Base-by-base conservation (phyloP, 2,797 vertebrate genomes). In the Poecile montanus region DNA sequence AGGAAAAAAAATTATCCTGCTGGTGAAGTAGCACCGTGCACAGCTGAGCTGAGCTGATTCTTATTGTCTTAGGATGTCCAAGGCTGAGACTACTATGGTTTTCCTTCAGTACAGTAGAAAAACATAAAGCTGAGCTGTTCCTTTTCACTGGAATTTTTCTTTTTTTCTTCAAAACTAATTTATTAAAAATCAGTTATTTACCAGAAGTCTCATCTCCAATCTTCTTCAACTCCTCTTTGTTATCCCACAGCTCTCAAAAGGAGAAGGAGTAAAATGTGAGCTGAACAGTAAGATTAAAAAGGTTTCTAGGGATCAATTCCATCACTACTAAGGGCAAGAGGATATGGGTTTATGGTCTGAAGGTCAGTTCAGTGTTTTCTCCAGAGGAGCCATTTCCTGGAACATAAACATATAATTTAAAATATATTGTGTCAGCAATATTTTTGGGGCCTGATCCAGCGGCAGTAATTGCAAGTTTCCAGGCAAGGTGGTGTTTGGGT, bases 371-470 rank as follows among this genome's bases (percentile, higher is more conserved):
- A 76, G 21, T 65, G 23, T 78, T 57, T 86, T 92, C 84, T 95
- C 42, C 34, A 63, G 76, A 91, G 85, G 34, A 56, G 19, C 10
- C 26, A 48, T 92, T 95, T 97, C 61, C 82, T 84, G 72, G 63
- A 91, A 95, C 62, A 65, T 91, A 95, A 94, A 89, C 71, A 75
- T 61, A 11, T 80, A 92, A 85, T 93, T 94, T 79, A 77, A 93
- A 88, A n/a, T 70, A 16, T 60, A 23, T 22, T 65, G 42, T 89
- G 45, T 91, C 54, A 93, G 91, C 83, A 88, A 70, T 38, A 86
- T 48, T 88, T 94, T 7, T 77, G 60, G 61, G 92, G 67, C 51
- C 71, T 75, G 58, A 85, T 97, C 67, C 83, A 95, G 80, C 30
- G 92, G 45, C 40, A 86, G 17, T 94, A 95, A 96, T 88, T 89